A percentile compares a stretch with the other conserved stretches of the same genome.
These are phyloP conservation scores for Centrocercus urophasianus DNA, from an alignment of 2,113 vertebrate genomes.

Conservation along the genomic window DNA sequence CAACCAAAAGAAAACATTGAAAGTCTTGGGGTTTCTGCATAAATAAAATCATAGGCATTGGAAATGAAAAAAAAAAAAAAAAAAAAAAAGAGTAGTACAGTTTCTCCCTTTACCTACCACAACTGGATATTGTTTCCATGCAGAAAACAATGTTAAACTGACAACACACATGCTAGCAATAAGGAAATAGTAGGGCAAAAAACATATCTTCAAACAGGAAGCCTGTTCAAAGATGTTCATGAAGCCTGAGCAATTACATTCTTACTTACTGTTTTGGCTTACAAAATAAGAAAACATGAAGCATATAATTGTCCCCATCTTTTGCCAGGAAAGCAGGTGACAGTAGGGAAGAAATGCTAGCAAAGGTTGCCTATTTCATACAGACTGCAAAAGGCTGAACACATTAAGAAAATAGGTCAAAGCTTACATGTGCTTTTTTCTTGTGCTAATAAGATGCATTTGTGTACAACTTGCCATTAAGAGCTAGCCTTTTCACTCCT, in stretches of 20 bases:
- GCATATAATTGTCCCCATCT: neutral
- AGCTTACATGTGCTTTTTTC: neutral
- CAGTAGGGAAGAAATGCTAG: neutral
- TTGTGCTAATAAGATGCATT: neutral
- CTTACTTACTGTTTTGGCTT: neutral
- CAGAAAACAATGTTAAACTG: conserved; percentile 37
- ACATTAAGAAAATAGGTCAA: neutral
- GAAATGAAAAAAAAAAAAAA: neutral
- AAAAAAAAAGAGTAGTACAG: neutral
- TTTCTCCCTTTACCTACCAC: neutral
- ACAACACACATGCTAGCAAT: neutral
- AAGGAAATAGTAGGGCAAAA: conserved; percentile 4
- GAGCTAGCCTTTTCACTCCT: neutral
- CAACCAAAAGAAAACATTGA: neutral
- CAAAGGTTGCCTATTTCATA: neutral
- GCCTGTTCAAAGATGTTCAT: neutral
- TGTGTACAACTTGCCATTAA: neutral
- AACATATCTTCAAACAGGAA: neutral
- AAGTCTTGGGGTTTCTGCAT: neutral
- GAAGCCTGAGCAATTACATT: neutral
- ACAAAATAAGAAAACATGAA: neutral
- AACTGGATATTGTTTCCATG: neutral
- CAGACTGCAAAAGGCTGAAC: neutral
- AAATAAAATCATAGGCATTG: neutral
- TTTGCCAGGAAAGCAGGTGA: neutral